phyloP scores from a whole-genome alignment of 2,888 invertebrate genomes.

The Malthinus seriepunctatus region DNA sequence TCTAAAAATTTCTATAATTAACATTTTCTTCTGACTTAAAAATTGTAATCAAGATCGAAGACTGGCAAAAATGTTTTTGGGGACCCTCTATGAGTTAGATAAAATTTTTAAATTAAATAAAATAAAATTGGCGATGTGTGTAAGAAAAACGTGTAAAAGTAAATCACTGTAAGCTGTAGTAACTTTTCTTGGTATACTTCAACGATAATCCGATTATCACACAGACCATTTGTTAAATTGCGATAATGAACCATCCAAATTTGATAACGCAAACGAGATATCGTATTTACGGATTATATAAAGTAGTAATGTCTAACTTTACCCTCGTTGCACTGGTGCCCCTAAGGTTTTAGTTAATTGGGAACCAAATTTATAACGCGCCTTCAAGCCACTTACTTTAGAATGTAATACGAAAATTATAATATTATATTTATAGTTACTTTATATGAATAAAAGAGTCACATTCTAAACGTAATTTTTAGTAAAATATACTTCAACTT shows the following conservation, averaged over 20 bases:
- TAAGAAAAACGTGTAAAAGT: slow-evolving; percentile 9
- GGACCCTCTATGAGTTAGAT: no score
- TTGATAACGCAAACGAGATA: slow-evolving; percentile 52
- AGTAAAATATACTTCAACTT: slow-evolving; percentile 22
- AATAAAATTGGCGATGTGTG: neutral
- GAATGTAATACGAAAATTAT: slow-evolving; percentile 23
- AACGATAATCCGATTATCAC: slow-evolving; percentile 40
- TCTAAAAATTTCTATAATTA: no score
- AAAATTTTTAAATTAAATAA: neutral
- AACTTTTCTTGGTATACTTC: slow-evolving; percentile 11
- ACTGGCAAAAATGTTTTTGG: no score
- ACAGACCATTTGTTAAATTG: slow-evolving; percentile 52
- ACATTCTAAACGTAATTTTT: slow-evolving; percentile 33
- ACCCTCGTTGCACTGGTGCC: slow-evolving; percentile 47
- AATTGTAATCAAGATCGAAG: no score
- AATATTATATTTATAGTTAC: slow-evolving; percentile 13
- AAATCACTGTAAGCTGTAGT: slow-evolving; percentile 17
- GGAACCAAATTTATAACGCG: slow-evolving; percentile 48
- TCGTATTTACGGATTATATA: slow-evolving; percentile 53
- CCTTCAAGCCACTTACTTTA: slow-evolving; percentile 39
- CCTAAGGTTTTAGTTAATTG: slow-evolving; percentile 49
- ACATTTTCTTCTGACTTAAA: no score
- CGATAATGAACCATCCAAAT: slow-evolving; percentile 54
- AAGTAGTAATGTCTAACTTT: slow-evolving; percentile 49
- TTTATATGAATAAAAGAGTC: slow-evolving; percentile 12